Percentiles rank a stretch among this genome's conserved stretches.
Conservation (phyloP, 2,888 invertebrate genomes). For the Stictocephala bisonia region DNA sequence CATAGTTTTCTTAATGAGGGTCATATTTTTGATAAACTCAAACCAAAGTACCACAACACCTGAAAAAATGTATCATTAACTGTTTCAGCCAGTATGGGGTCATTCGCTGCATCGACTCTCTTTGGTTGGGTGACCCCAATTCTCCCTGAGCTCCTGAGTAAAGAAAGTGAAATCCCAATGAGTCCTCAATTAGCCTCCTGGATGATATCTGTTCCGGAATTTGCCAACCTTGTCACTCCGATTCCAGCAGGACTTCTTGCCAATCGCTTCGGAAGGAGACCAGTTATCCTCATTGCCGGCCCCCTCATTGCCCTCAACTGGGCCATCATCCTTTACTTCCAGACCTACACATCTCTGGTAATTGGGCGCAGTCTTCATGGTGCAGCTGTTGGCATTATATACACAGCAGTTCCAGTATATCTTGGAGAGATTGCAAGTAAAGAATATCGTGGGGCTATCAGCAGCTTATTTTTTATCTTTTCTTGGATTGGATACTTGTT, state of each 20-base stretch:
- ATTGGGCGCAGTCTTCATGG: constrained; percentile 54
- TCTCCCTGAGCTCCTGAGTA: not conserved
- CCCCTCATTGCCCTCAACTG: constrained; percentile 51
- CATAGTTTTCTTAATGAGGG: no score
- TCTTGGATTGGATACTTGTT: constrained; percentile 51
- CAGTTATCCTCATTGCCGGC: constrained; percentile 45
- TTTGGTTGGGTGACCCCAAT: constrained; percentile 19
- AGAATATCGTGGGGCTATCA: constrained; percentile 52
- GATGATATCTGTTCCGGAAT: constrained; percentile 49
- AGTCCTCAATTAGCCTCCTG: constrained; percentile 44
- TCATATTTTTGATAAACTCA: no score
- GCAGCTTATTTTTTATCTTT: constrained; percentile 52
- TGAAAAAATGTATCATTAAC: no score
- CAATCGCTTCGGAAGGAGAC: constrained; percentile 50
- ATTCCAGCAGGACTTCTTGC: constrained; percentile 47
- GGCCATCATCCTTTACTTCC: constrained; percentile 49
- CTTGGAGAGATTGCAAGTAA: constrained; percentile 56
- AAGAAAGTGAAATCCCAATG: not conserved
- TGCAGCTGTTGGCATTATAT: constrained; percentile 54
- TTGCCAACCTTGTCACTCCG: constrained; percentile 48
- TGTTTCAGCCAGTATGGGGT: not conserved
- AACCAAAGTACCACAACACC: no score
- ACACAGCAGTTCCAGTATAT: constrained; percentile 55
- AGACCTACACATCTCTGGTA: constrained; percentile 46
- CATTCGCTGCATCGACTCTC: not conserved